Base-by-base conservation (phyloP, 2,797 vertebrate species). In the Hyperoplus lanceolatus region DNA sequence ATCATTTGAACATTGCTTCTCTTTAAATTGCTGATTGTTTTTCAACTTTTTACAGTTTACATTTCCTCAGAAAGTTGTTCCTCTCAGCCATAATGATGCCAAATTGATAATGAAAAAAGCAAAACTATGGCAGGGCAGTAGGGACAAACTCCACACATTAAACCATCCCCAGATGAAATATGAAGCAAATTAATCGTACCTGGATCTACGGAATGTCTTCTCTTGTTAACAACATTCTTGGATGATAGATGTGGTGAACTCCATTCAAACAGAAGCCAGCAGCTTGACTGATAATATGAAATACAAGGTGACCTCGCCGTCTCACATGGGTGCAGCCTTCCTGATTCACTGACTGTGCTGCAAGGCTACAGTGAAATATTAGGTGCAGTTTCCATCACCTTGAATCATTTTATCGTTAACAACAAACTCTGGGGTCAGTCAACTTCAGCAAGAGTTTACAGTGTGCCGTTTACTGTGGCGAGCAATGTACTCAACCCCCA, bases 81-180 rank as follows among this genome's bases (percentile, higher is more conserved):
- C 21, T 57, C 42, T 58, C 66, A 45, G 13, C 50, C 39, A 21
- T 16, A 7, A 60, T 55, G 16, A 50, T 55, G 59, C 64, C 16
- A 53, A 29, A 29, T 29, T 29, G 29, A 29, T 29, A 3, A 29
- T 29, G 29, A 29, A 29, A 29, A 29, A 29, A 29, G 56, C 41
- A 15, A 46, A 64, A 71, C 73, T 69, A 46, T 15, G 12, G 71
- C 77, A 77, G 65, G 65, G 41, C 60, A 46, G 68, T 21, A 18
- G 63, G 42, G 79, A 82, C 73, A 84, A 69, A 64, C 58, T 7
- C 0, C 61, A 54, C 81, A 80, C 81, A 80, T 66, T 70, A 60
- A 55, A 69, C n/a, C n/a, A 48, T 49, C 57, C n/a, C 10, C 58
- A 54, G 48, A 59, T 89, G 88, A 90, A 91, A 89, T 84, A 89